phyloP scores from a whole-genome alignment of 2,113 vertebrate genomes.

The Tragulus kanchil region DNA sequence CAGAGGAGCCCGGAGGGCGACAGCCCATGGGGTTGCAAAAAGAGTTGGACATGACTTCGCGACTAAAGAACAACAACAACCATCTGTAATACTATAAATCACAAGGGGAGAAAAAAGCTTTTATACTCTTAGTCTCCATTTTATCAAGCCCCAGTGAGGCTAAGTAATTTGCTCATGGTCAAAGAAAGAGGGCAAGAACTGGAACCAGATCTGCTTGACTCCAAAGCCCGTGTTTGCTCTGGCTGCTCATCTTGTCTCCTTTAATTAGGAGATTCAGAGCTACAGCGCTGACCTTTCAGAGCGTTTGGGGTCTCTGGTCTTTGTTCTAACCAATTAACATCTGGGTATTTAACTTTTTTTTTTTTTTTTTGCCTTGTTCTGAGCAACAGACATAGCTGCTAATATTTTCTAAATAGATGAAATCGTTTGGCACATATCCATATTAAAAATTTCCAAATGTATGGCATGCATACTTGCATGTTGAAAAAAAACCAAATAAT shows the following conservation, averaged over 20 bases:
- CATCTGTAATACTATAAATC: not conserved
- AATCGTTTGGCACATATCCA: not conserved
- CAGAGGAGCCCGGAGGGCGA: not conserved
- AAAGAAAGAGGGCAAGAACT: not conserved
- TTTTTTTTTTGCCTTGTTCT: not conserved
- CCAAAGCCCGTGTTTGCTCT: constrained; percentile 35
- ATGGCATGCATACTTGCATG: not conserved
- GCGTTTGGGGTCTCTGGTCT: not conserved
- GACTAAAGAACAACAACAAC: not conserved
- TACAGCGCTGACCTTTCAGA: not conserved
- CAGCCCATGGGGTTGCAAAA: not conserved
- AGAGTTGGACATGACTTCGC: not conserved
- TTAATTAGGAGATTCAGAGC: not conserved
- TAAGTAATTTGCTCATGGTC: not conserved
- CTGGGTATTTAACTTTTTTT: not conserved
- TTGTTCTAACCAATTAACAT: constrained; percentile 23
- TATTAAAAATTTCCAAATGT: not conserved
- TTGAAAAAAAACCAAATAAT: not conserved
- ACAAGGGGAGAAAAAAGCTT: not conserved
- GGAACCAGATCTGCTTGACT: not conserved
- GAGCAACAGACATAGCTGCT: not conserved
- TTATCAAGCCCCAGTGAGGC: not conserved
- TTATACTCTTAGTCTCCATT: not conserved
- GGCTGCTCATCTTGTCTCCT: not conserved
- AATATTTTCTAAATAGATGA: not conserved